A percentile compares a stretch with the other conserved stretches of the same genome.
Conservation (phyloP, 2,797 vertebrate species). For the Sebastiscus tertius region DNA sequence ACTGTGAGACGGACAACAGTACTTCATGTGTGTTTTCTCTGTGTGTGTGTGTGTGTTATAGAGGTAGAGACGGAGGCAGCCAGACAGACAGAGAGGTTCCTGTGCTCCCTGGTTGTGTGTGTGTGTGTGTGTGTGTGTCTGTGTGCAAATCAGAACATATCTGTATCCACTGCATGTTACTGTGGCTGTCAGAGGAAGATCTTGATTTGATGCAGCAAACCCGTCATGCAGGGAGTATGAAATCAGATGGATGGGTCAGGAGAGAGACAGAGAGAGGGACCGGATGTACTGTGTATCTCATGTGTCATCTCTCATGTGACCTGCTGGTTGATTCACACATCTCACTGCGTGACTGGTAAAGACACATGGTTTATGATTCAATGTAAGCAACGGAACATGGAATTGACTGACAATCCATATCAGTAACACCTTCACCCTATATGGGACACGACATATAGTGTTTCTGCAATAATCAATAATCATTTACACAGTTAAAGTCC, state of each 20-base stretch:
- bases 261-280: background rate
- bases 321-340: background rate
- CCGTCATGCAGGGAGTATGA: slow-evolving; percentile 21
- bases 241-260: background rate
- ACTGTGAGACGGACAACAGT: slow-evolving; percentile 6
- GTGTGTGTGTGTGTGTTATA: slow-evolving; percentile 22
- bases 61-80: background rate
- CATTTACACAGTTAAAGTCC: background rate
- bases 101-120: background rate
- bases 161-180: slow-evolving; percentile 36
- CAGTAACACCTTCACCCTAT: background rate
- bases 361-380: background rate
- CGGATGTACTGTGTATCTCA: background rate
- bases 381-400: background rate
- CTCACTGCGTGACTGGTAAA: background rate
- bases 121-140: background rate
- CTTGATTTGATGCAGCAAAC: slow-evolving; percentile 21
- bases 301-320: background rate
- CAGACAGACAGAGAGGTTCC: slow-evolving; percentile 22
- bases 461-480: background rate
- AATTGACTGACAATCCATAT: background rate
- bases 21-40: background rate
- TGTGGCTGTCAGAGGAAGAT: slow-evolving; percentile 26
- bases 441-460: background rate
- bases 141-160: slow-evolving; percentile 45